Base-by-base conservation (phyloP, 2,888 invertebrate species). In the Drosophila vallismaia region DNA sequence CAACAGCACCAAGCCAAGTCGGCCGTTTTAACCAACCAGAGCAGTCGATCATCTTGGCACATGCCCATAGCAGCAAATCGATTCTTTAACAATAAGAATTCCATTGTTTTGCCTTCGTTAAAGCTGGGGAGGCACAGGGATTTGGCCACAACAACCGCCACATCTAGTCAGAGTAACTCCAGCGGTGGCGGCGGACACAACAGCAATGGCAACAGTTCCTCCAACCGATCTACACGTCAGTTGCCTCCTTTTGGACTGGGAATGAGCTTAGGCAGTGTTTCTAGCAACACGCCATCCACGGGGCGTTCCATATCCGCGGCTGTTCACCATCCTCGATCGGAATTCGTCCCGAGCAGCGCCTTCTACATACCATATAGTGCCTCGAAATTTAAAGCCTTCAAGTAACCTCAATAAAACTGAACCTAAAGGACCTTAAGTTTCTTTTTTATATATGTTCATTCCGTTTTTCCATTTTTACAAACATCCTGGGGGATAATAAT, bases 281-380 rank as follows among this genome's bases (percentile, higher is more conserved):
- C 84, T n/a, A 86, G 75, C 48, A 82, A 85, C 24, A 87, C 88
- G 3, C 78, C 89, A 10, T 85, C 88, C 28, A 86, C 86, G 24
- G 90, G 88, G 19, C 90, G 91, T 1, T 91, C 92, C 2, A 90
- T 91, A 58, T 91, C 91, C 4, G 92, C 91, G 19, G 90, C 91
- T 8, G 77, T 88, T 10, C 87, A 89, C 56, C 86, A 90, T 75
- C 84, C 86, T 1, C 88, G 89, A 40, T 75, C 83, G 6, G 78
- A 87, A 49, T 76, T 80, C 28, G 73, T 64, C 28, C 80, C 74
- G 28, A 86, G 78, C 60, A 89, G 84, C 79, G 86, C 89, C 72
- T 85, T 89, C 52, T 90, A 89, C 76, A 86, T 91, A 79, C 90
- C 91, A 64, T 89, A 90, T 66, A 91, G 90, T 88, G 91, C 90